Conservation (phyloP, 2,888 invertebrate genomes). For the Tipula lateralis region DNA sequence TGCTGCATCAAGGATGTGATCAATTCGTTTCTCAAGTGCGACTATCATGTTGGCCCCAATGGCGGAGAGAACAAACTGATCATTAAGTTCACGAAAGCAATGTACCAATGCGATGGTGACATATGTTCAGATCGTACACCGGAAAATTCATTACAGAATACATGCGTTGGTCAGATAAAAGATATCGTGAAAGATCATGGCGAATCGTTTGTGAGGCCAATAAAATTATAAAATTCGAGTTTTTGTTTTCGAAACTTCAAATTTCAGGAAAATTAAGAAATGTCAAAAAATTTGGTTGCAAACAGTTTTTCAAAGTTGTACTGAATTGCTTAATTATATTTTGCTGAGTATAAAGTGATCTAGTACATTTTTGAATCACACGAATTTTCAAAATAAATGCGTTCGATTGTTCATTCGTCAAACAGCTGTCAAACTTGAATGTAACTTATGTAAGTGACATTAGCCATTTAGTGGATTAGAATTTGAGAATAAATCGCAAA, state of each 20-base stretch:
- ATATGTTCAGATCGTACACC: conserved; percentile 55
- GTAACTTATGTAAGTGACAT: too few species aligned
- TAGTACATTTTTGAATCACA: not conserved
- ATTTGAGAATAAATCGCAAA: too few species aligned
- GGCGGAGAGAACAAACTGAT: conserved; percentile 69
- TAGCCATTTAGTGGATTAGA: too few species aligned
- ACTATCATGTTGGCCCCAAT: conserved; percentile 69
- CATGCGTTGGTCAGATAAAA: conserved; percentile 55
- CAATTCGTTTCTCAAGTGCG: conserved; percentile 57
- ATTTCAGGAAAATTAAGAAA: not conserved
- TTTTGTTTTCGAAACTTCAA: not conserved
- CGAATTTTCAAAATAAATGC: too few species aligned
- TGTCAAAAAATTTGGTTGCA: not conserved
- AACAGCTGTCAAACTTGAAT: too few species aligned
- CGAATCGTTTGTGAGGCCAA: conserved; percentile 40
- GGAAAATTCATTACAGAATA: conserved; percentile 53
- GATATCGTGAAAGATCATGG: conserved; percentile 42
- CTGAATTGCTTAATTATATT: not conserved
- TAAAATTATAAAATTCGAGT: conserved; percentile 34
- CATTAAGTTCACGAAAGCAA: conserved; percentile 59
- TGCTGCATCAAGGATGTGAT: conserved; percentile 66
- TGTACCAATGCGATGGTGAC: conserved; percentile 54
- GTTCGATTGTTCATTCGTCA: too few species aligned
- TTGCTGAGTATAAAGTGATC: not conserved
- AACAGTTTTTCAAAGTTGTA: not conserved